These are phyloP conservation scores for Toxonevra muliebris DNA, from an alignment of 2,888 invertebrate species.

Conservation along the genomic window DNA sequence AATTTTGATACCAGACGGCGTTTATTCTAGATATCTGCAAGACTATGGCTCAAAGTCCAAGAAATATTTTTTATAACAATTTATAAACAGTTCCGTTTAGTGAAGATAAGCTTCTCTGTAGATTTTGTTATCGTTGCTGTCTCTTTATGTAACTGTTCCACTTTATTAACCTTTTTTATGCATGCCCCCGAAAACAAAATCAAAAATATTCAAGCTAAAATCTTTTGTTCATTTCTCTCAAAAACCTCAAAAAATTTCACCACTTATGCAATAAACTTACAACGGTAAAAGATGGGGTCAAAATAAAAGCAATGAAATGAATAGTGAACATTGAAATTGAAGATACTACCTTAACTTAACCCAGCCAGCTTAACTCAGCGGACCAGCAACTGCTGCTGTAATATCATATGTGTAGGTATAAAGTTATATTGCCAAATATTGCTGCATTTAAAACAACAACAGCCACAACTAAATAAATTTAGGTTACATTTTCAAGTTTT, in stretches of 20 bases:
- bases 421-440: slow-evolving; percentile 51
- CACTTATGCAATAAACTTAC: slow-evolving; percentile 52
- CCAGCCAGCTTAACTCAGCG: slow-evolving; percentile 12
- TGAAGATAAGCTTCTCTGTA: no score
- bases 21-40: no score
- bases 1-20: no score
- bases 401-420: slow-evolving; percentile 12
- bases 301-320: slow-evolving; percentile 33
- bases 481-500: background rate
- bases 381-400: no score
- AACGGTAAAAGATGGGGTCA: slow-evolving; percentile 44
- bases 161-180: background rate
- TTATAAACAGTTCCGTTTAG: no score
- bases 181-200: background rate
- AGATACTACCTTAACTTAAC: slow-evolving; percentile 11
- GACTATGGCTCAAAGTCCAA: no score
- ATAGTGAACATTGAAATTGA: slow-evolving; percentile 31
- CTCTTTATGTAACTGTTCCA: background rate
- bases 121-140: background rate
- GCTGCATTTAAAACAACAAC: background rate
- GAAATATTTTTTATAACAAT: no score
- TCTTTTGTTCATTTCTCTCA: no score
- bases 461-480: background rate
- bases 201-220: no score
- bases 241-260: slow-evolving; percentile 44